These are phyloP conservation scores for Pseudoips prasinana DNA, from an alignment of 2,888 invertebrate species.

Conservation along the genomic window DNA sequence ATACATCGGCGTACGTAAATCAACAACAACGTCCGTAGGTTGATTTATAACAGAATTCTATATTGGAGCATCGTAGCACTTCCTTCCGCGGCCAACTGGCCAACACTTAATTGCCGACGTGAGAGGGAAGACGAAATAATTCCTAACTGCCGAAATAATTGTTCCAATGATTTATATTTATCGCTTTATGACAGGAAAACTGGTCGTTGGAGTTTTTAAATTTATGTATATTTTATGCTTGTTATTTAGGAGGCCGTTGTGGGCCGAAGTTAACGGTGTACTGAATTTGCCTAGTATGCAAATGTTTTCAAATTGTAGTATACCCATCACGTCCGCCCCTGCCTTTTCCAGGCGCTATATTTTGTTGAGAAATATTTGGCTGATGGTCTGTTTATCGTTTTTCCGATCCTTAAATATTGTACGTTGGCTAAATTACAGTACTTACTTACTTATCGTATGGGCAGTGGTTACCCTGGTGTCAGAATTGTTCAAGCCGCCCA, in stretches of 20 bases:
- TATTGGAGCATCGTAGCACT: constrained; percentile 52
- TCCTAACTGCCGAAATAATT: constrained; percentile 52
- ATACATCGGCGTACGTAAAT: constrained; percentile 51
- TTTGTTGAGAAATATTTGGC: constrained; percentile 19
- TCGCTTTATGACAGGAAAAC: constrained; percentile 54
- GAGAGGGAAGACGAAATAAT: constrained; percentile 58
- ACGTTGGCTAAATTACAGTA: too few species aligned
- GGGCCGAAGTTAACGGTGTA: constrained; percentile 31
- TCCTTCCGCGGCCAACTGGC: constrained; percentile 53
- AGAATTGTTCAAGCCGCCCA: too few species aligned
- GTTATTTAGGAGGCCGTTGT: constrained; percentile 40
- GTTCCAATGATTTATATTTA: constrained; percentile 57
- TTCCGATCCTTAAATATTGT: constrained; percentile 23
- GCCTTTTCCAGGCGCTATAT: constrained; percentile 18
- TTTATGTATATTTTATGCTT: constrained; percentile 53
- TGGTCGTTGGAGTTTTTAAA: constrained; percentile 52
- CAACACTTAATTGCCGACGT: constrained; percentile 54
- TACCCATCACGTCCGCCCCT: constrained; percentile 22
- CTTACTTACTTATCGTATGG: too few species aligned
- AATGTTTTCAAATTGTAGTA: constrained; percentile 36
- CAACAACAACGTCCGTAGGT: constrained; percentile 48
- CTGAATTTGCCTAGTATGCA: constrained; percentile 33
- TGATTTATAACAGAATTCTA: constrained; percentile 57
- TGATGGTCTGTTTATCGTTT: constrained; percentile 23
- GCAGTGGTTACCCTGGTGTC: too few species aligned